A percentile compares a stretch with the other conserved stretches of the same genome.
phyloP scores from a whole-genome alignment of 2,888 invertebrate species.

The Onchidella celtica region DNA sequence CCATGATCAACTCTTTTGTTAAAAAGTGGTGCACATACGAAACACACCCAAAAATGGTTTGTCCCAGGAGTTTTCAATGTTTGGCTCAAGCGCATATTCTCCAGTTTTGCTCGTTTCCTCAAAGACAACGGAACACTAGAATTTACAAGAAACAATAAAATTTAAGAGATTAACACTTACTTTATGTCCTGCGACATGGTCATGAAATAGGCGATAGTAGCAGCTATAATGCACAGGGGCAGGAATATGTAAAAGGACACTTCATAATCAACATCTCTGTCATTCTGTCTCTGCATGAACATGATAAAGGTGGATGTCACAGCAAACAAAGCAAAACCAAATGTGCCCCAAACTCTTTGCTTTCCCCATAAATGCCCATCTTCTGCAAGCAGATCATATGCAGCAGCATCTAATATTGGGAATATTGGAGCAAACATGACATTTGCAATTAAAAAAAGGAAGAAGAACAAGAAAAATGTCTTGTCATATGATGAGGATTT shows the following conservation, averaged over 20 bases:
- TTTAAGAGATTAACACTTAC: slow-evolving; percentile 31
- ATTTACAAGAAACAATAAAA: no score
- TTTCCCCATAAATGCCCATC: slow-evolving; percentile 90
- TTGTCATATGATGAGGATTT: slow-evolving; percentile 41
- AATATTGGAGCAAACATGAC: slow-evolving; percentile 92
- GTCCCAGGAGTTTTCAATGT: no score
- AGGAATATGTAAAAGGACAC: slow-evolving; percentile 79
- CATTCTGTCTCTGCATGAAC: slow-evolving; percentile 57
- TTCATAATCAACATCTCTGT: slow-evolving; percentile 60
- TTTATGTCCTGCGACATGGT: slow-evolving; percentile 60
- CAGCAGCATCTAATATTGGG: slow-evolving; percentile 93
- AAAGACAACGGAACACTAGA: no score
- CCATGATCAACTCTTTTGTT: no score
- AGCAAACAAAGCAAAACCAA: slow-evolving; percentile 87
- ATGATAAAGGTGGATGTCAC: slow-evolving; percentile 74
- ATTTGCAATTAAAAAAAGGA: slow-evolving; percentile 89
- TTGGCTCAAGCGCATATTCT: no score
- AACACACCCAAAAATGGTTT: no score
- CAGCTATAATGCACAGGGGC: slow-evolving; percentile 86
- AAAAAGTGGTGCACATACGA: no score
- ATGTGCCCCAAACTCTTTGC: slow-evolving; percentile 92
- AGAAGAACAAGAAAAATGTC: slow-evolving; percentile 90
- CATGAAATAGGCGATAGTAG: slow-evolving; percentile 84
- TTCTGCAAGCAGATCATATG: slow-evolving; percentile 91
- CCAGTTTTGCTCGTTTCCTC: no score